phyloP scores from a whole-genome alignment of 1,140 invertebrate genomes.

The Leguminivora glycinivorella region DNA sequence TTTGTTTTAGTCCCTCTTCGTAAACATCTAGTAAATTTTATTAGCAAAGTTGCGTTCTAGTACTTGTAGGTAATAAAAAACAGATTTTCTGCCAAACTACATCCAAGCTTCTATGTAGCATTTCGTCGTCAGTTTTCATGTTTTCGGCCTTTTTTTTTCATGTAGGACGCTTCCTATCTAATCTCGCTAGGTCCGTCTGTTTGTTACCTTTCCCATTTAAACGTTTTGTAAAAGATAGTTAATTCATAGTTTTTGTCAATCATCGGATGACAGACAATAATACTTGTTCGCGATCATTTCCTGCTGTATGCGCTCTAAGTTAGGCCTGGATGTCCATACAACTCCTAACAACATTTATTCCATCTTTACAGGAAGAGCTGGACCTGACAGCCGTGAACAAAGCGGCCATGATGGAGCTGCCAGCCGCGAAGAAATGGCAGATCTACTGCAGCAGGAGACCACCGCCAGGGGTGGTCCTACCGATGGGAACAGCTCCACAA shows the following conservation, averaged over 20 bases:
- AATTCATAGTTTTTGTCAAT: too few species aligned
- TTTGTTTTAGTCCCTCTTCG: neutral
- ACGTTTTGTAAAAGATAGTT: too few species aligned
- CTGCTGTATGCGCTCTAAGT: too few species aligned
- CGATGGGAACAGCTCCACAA: constrained; percentile 84
- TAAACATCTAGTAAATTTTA: neutral
- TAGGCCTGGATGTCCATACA: neutral
- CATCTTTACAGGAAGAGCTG: constrained; percentile 88
- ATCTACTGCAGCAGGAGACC: constrained; percentile 96
- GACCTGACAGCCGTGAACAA: constrained; percentile 96
- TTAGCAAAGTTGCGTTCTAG: neutral
- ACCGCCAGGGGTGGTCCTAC: constrained; percentile 79
- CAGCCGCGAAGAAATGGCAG: constrained; percentile 98
- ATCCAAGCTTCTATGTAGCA: too few species aligned
- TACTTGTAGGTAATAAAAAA: too few species aligned
- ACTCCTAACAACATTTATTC: neutral
- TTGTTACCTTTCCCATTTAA: too few species aligned
- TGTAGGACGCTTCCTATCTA: too few species aligned
- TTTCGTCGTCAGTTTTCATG: too few species aligned
- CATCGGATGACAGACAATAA: too few species aligned
- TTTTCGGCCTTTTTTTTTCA: too few species aligned
- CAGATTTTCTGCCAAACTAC: too few species aligned
- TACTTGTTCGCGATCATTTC: neutral
- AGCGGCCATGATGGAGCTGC: constrained; percentile 94
- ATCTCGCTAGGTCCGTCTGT: too few species aligned